Conservation (phyloP, 2,113 vertebrate genomes). For the Prunella fulvescens region DNA sequence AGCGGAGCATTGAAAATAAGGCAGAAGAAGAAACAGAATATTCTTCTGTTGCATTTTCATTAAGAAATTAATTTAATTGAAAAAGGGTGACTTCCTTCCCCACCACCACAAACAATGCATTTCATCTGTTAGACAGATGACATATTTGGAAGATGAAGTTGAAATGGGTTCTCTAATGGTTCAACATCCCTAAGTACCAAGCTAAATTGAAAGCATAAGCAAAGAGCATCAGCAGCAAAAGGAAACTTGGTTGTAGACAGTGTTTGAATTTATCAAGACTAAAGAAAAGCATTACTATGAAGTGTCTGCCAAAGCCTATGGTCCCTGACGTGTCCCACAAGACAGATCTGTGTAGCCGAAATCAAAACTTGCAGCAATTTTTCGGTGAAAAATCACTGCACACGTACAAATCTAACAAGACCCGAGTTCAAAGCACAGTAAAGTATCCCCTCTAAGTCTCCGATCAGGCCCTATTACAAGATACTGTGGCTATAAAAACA, state of each 20-base stretch:
- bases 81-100: background rate
- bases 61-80: slow-evolving; percentile 6
- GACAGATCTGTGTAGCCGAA: background rate
- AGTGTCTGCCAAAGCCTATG: background rate
- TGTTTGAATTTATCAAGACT: background rate
- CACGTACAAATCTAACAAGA: background rate
- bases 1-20: background rate
- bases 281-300: background rate
- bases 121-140: slow-evolving; percentile 34
- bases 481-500: background rate
- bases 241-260: background rate
- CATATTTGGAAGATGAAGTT: background rate
- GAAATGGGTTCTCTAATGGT: background rate
- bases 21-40: background rate
- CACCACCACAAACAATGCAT: background rate
- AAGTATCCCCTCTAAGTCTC: background rate
- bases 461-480: background rate
- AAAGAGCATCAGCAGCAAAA: background rate
- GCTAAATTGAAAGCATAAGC: slow-evolving; percentile 31
- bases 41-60: background rate
- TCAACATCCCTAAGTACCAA: background rate
- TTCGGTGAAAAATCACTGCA: background rate
- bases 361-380: background rate
- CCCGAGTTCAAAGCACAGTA: background rate
- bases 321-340: background rate